Evolutionary conservation across 64 coral and sea anemone species (phyloP).

Genomic region (Cladopsammia gracilis): DNA sequence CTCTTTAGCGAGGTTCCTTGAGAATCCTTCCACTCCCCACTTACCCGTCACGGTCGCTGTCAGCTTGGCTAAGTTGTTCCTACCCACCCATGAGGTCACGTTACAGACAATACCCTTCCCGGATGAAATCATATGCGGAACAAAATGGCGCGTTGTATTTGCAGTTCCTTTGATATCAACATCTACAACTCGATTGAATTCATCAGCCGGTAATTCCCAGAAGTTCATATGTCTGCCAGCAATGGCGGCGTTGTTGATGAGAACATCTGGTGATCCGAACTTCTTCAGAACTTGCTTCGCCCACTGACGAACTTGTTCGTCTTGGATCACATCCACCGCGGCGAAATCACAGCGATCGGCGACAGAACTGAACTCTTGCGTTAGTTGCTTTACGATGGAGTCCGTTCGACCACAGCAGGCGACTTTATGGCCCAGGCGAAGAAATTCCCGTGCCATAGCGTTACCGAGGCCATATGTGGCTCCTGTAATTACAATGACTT

Average conservation of each 20-base stretch:
- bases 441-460: slow-evolving; percentile 66
- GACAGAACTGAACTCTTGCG: slow-evolving; percentile 41
- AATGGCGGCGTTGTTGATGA: slow-evolving; percentile 73
- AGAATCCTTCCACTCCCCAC: slow-evolving; percentile 74
- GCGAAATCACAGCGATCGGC: slow-evolving; percentile 56
- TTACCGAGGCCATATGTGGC: slow-evolving; percentile 62
- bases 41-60: slow-evolving; percentile 62
- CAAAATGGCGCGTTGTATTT: slow-evolving; percentile 63
- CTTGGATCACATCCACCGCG: slow-evolving; percentile 59
- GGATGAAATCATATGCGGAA: slow-evolving; percentile 72
- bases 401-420: slow-evolving; percentile 58
- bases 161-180: slow-evolving; percentile 81
- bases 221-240: slow-evolving; percentile 38
- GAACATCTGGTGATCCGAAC: slow-evolving; percentile 55
- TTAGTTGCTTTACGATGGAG: slow-evolving; percentile 60
- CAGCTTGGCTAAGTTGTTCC: not conserved
- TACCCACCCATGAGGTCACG: slow-evolving; percentile 69
- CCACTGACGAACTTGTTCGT: slow-evolving; percentile 45
- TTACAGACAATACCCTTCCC: slow-evolving; percentile 59
- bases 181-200: slow-evolving; percentile 77
- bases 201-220: slow-evolving; percentile 50
- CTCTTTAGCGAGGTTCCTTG: slow-evolving; percentile 59
- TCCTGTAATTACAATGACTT: slow-evolving; percentile 61
- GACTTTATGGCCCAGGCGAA: slow-evolving; percentile 42
- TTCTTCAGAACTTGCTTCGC: slow-evolving; percentile 20